These are phyloP conservation scores for Helicorthomorpha holstii DNA, from an alignment of 1,140 invertebrate species.

Conservation along the genomic window DNA sequence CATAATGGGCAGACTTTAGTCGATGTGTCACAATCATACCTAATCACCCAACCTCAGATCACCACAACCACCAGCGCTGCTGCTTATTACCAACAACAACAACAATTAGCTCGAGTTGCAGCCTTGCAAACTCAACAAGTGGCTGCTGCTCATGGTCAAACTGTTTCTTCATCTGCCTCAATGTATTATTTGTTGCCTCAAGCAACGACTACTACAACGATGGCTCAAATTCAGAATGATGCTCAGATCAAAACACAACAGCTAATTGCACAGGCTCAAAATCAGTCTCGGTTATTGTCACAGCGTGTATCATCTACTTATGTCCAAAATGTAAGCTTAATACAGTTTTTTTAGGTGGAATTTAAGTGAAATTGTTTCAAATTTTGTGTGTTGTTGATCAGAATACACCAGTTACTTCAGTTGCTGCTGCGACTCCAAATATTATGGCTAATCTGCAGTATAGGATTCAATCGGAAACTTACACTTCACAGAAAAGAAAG, in stretches of 20 bases:
- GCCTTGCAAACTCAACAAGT: neutral
- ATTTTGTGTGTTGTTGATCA: neutral
- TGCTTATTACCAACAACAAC: neutral
- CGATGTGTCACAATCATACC: neutral
- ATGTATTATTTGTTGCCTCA: neutral
- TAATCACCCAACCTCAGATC: neutral
- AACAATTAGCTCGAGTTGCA: neutral
- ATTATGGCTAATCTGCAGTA: neutral
- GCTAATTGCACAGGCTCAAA: constrained; percentile 19
- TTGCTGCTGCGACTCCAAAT: neutral
- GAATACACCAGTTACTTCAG: neutral
- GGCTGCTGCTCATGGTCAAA: neutral
- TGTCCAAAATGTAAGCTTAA: neutral
- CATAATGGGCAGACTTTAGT: neutral
- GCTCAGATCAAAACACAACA: constrained; percentile 24
- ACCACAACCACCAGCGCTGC: neutral
- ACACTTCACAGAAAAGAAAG: neutral
- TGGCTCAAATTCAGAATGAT: neutral
- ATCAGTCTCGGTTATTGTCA: neutral
- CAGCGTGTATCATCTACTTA: neutral
- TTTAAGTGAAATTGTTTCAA: neutral
- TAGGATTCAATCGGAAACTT: neutral
- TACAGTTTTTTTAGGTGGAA: neutral
- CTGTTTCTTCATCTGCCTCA: neutral
- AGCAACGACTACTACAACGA: neutral